Evolutionary conservation across 1,140 invertebrate species (phyloP), one percentile per base, ranked within the genome.

Genomic region (Pseudomyrmex concolor): DNA sequence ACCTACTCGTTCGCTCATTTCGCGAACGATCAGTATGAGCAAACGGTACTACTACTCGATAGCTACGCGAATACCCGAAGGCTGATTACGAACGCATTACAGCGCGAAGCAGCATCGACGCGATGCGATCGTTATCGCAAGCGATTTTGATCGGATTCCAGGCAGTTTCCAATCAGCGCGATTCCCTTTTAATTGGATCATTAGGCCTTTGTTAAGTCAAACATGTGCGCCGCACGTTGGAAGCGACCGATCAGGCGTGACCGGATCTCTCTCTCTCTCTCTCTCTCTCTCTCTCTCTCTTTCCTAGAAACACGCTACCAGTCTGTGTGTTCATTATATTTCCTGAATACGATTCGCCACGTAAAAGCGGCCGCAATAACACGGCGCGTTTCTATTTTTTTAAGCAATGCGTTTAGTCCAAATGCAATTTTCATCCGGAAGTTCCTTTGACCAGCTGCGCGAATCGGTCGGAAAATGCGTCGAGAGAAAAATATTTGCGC

Each of bases 161-260:
- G 63, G 64, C 66, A 76, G 87, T 85, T 89, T 83, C 84, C 84
- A 78, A 81, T 87, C 70, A 22, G 55, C 64, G 62, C 88, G 89
- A 91, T 91, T 84, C 83, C 86, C 91, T 90, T 91, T 91, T 91
- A 91, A 91, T 91, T 91, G 89, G 86, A 82, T 89, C 83, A 91
- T 91, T 90, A 91, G 84, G 84, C 85, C 81, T 76, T 90, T 87
- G 90, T 90, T 90, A 91, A 84, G 84, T 70, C 64, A 78, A 80
- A 84, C 85, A 84, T 60, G 81, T 70, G 59, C 77, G 64, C 76
- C 59, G 72, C 34, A 34, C 50, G 73, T 60, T 67, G 63, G n/a
- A 50, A 19, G 34, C 59, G 7, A 59, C 48, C 55, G 60, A 78
- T 83, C 54, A 67, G 78, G 34, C 63, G 73, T 48, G 17, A 59